A percentile compares a stretch with the other conserved stretches of the same genome.
Conservation (phyloP, 2,113 vertebrate genomes). For the Platysternon megacephalum region DNA sequence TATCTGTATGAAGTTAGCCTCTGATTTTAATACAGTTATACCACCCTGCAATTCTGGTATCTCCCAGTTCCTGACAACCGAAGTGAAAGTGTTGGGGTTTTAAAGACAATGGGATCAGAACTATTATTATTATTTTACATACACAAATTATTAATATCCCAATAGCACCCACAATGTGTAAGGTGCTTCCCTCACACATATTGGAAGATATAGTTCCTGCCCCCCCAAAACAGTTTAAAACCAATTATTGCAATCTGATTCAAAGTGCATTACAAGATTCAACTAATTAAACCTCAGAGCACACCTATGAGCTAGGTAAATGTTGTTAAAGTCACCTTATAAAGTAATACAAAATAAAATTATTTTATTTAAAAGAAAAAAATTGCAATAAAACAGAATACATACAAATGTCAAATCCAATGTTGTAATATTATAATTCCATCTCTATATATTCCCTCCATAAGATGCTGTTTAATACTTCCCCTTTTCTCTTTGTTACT, state of each 20-base stretch:
- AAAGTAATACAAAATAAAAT: neutral
- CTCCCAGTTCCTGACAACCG: neutral
- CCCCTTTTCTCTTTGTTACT: neutral
- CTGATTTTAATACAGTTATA: neutral
- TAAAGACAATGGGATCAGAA: neutral
- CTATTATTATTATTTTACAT: neutral
- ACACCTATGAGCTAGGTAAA: neutral
- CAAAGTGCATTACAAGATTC: neutral
- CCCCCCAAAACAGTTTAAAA: neutral
- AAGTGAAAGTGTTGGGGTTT: neutral
- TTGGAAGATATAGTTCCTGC: neutral
- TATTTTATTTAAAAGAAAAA: neutral
- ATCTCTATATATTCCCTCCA: neutral
- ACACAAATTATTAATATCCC: rapidly evolving
- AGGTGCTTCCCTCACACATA: neutral
- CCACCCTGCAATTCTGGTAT: neutral
- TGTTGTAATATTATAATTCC: neutral
- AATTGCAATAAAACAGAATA: neutral
- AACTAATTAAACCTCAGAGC: neutral
- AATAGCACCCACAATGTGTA: neutral
- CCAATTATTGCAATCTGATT: neutral
- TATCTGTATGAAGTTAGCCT: neutral
- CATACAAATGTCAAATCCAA: neutral
- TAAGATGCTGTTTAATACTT: rapidly evolving
- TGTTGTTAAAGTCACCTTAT: neutral